Evolutionary conservation across 2,797 vertebrate genomes (phyloP).

Genomic region (Gymnocypris eckloni): DNA sequence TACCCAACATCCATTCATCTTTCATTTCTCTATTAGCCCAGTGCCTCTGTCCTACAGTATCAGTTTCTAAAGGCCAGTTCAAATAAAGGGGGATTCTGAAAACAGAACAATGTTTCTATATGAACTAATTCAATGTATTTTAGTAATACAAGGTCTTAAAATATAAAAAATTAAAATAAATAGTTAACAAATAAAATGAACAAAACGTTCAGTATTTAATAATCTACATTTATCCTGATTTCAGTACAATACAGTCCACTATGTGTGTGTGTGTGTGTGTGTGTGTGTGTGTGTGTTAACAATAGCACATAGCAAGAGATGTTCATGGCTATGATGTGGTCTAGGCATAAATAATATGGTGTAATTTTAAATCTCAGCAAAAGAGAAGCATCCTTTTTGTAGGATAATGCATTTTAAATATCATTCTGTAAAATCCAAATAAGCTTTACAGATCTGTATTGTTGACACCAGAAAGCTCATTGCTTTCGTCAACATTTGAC

Average conservation of each 20-base stretch:
- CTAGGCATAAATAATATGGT: background rate
- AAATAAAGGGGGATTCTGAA: background rate
- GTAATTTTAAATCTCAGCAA: background rate
- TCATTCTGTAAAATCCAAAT: background rate
- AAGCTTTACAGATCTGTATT: background rate
- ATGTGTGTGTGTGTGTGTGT: too few species aligned
- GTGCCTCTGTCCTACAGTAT: background rate
- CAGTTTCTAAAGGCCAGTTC: background rate
- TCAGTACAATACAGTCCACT: background rate
- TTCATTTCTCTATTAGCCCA: conserved; percentile 37
- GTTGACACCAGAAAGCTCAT: too few species aligned
- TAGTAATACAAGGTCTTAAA: background rate
- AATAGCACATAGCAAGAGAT: background rate
- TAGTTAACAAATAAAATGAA: background rate
- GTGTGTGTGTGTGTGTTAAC: too few species aligned
- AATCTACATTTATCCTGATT: background rate
- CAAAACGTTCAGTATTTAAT: background rate
- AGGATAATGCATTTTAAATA: background rate
- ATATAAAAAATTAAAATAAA: background rate
- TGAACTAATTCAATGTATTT: background rate
- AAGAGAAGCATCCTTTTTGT: background rate
- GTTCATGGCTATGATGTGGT: background rate
- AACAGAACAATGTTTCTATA: background rate
- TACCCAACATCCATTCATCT: conserved; percentile 43
- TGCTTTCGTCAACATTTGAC: too few species aligned